phyloP scores from a whole-genome alignment of 2,113 vertebrate species.

The Illadopsis cleaveri region DNA sequence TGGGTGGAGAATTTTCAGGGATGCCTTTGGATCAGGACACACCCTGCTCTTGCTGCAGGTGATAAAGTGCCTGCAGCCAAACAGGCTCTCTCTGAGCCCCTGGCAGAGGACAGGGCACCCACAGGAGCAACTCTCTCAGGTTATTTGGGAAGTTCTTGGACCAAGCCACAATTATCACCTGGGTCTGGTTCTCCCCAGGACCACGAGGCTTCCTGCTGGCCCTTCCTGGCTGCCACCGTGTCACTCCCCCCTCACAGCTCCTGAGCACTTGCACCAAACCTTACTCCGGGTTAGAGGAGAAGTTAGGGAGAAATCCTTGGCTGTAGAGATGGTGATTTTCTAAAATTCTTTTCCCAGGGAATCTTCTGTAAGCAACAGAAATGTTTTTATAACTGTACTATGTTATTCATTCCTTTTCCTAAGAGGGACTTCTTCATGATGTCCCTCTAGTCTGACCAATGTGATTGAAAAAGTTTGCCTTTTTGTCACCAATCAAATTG shows the following conservation, averaged over 20 bases:
- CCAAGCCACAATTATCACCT: background rate
- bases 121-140: background rate
- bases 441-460: too few relatives aligned
- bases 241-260: accelerated
- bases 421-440: too few relatives aligned
- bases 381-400: too few relatives aligned
- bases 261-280: background rate
- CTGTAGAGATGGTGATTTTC: background rate
- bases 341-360: too few relatives aligned
- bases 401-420: too few relatives aligned
- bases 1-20: background rate
- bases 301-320: background rate
- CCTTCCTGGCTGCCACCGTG: background rate
- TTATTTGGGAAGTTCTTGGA: background rate
- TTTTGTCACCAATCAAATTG: too few relatives aligned
- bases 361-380: too few relatives aligned
- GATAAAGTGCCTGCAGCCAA: background rate
- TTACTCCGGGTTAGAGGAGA: background rate
- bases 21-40: background rate
- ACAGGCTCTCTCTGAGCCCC: background rate
- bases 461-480: too few relatives aligned
- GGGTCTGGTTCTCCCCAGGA: accelerated
- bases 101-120: background rate
- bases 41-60: background rate
- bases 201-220: background rate